Percentiles rank a stretch among this genome's conserved stretches.
Evolutionary conservation across 2,888 invertebrate genomes (phyloP).

Genomic region (Tolmerus cingulatus): DNA sequence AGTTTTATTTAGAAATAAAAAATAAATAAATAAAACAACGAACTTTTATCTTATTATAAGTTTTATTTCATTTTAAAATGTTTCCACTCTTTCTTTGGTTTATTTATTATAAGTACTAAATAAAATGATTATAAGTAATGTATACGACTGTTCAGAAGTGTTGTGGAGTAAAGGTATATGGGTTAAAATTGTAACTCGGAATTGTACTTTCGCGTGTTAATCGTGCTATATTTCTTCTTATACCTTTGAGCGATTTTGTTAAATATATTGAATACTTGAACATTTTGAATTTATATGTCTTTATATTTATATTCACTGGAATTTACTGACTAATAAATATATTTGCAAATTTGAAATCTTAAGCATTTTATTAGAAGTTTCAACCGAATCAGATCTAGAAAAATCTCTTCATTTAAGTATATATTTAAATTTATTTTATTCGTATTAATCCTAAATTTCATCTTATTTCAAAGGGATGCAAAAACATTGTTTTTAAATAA

Average conservation of each 20-base stretch:
- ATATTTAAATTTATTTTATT: no score
- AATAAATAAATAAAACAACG: background rate
- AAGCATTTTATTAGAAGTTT: background rate
- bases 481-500: no score
- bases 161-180: background rate
- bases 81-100: background rate
- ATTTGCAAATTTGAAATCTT: slow-evolving; percentile 14
- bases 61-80: background rate
- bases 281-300: slow-evolving; percentile 23
- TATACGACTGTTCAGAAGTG: background rate
- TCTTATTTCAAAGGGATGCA: no score
- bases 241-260: slow-evolving; percentile 15
- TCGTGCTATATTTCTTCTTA: background rate
- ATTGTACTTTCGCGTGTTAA: slow-evolving; percentile 20
- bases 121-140: background rate
- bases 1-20: background rate
- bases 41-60: background rate
- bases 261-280: slow-evolving; percentile 33
- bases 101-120: background rate
- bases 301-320: slow-evolving; percentile 36
- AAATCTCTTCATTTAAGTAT: no score
- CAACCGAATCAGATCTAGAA: background rate
- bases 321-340: slow-evolving; percentile 35
- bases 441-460: no score
- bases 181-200: background rate